Conservation (phyloP, 2,113 vertebrate species). For the Myotis lucifugus region DNA sequence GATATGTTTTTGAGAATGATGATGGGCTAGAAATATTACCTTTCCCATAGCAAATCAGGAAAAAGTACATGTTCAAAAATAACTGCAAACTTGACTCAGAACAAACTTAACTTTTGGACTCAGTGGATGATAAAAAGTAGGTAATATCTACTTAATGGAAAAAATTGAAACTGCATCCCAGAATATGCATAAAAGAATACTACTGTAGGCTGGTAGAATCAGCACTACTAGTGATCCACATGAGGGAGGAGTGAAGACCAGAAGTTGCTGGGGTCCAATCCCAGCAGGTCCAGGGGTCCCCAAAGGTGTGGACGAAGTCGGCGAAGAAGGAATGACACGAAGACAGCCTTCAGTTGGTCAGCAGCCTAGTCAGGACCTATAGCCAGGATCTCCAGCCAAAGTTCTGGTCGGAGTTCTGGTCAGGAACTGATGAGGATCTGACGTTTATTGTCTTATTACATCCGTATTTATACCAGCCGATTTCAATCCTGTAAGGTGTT, state of each 20-base stretch:
- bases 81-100: neutral
- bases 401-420: no score
- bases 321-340: no score
- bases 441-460: no score
- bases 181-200: neutral
- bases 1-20: neutral
- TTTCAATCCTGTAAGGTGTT: no score
- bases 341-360: no score
- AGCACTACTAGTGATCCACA: neutral
- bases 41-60: neutral
- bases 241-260: fast-evolving
- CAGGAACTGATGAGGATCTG: no score
- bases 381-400: no score
- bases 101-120: neutral
- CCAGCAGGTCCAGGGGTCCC: no score
- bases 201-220: fast-evolving
- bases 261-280: no score
- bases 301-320: no score
- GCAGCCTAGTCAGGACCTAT: no score
- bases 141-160: neutral
- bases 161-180: neutral
- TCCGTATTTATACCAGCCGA: no score
- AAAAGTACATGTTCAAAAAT: neutral
- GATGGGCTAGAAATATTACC: neutral
- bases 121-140: neutral